Evolutionary conservation across 2,888 invertebrate genomes (phyloP).

Genomic region (Hydropsyche betteni): DNA sequence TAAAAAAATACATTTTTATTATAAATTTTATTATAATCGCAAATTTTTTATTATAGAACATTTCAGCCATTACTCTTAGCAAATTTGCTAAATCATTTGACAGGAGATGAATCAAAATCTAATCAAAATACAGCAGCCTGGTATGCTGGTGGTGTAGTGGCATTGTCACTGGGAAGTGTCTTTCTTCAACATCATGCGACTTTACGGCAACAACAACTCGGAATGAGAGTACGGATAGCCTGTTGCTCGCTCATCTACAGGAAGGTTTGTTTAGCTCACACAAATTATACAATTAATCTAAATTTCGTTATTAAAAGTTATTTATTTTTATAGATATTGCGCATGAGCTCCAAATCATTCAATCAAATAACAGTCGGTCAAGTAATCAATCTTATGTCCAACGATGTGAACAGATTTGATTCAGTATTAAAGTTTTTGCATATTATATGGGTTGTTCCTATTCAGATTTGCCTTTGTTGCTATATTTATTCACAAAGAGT

Average conservation of each 20-base stretch:
- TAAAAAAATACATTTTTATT: too few relatives aligned
- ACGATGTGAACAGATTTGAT: slow-evolving; percentile 69
- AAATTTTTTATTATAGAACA: slow-evolving; percentile 57
- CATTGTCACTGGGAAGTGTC: slow-evolving; percentile 63
- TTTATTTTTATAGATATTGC: slow-evolving; percentile 68
- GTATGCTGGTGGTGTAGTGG: slow-evolving; percentile 65
- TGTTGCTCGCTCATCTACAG: slow-evolving; percentile 78
- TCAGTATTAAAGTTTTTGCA: slow-evolving; percentile 65
- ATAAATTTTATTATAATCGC: background rate
- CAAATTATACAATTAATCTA: background rate
- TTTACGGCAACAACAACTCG: slow-evolving; percentile 71
- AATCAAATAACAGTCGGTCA: slow-evolving; percentile 73
- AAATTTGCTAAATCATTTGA: slow-evolving; percentile 56
- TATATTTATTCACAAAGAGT: slow-evolving; percentile 60
- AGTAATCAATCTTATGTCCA: slow-evolving; percentile 68
- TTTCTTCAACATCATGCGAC: slow-evolving; percentile 77
- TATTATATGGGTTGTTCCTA: slow-evolving; percentile 66
- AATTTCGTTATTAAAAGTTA: slow-evolving; percentile 15
- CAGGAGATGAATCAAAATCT: slow-evolving; percentile 62
- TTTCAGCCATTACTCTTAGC: slow-evolving; percentile 67
- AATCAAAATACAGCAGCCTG: slow-evolving; percentile 56
- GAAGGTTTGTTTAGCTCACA: slow-evolving; percentile 69
- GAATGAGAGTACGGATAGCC: slow-evolving; percentile 78
- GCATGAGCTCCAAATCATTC: slow-evolving; percentile 76
- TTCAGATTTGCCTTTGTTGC: slow-evolving; percentile 62